These are phyloP conservation scores for Acleris emargana DNA, from an alignment of 2,888 invertebrate genomes.

Conservation along the genomic window DNA sequence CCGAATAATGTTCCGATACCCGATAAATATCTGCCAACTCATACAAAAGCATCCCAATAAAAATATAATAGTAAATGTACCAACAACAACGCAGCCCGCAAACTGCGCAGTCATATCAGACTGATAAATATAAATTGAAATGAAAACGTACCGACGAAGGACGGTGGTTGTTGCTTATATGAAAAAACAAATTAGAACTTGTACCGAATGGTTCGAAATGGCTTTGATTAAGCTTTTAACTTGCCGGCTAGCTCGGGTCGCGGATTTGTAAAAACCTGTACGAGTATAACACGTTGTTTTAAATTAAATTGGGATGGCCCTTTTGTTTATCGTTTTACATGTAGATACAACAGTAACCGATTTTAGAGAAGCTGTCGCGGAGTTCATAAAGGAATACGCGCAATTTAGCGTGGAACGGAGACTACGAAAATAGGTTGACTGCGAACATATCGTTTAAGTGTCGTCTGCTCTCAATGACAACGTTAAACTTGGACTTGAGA, in stretches of 20 bases:
- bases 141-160: constrained; percentile 62
- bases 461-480: too few species aligned
- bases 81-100: constrained; percentile 73
- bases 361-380: too few species aligned
- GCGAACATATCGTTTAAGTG: too few species aligned
- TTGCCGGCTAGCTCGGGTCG: neutral
- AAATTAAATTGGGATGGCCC: too few species aligned
- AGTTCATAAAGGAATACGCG: too few species aligned
- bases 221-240: neutral
- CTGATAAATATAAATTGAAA: constrained; percentile 77
- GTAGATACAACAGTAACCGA: too few species aligned
- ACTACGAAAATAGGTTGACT: too few species aligned
- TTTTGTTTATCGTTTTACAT: too few species aligned
- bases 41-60: constrained; percentile 83
- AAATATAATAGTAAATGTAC: constrained; percentile 83
- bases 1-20: constrained; percentile 82
- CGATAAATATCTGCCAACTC: constrained; percentile 85
- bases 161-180: constrained; percentile 51
- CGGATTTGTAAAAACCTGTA: neutral
- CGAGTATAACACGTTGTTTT: too few species aligned
- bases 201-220: constrained; percentile 38
- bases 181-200: constrained; percentile 65
- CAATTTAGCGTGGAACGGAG: too few species aligned
- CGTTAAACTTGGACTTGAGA: too few species aligned
- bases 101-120: constrained; percentile 80